Evolutionary conservation across 2,797 vertebrate species (phyloP), one percentile per base, ranked within the genome.

Genomic region (Sebastes melanostomus): DNA sequence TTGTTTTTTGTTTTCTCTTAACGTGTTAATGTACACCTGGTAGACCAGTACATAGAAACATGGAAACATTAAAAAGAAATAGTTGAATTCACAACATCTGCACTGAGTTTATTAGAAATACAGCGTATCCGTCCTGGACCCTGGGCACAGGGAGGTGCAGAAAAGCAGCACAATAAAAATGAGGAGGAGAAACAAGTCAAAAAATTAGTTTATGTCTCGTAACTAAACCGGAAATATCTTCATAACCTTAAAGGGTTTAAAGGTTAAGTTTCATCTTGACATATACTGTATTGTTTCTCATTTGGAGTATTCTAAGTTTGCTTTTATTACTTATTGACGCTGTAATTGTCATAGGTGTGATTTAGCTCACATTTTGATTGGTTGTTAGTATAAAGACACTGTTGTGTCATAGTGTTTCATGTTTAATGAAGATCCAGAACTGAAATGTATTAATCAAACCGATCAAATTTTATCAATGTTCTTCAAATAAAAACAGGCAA

Each of bases 221-320:
- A 70, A 71, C 14, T 70, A 50, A 77, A 56, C 59, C 8, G 6
- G 24, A 75, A 66, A 58, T 36, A n/a, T 52, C 42, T 70, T 72
- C 22, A 54, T 52, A 16, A 36, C 18, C 4, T 14, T 20, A 69
- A 70, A 67, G 61, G 22, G 10, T 66, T 42, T 11, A 13, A 80
- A 56, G 42, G 54, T 42, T 24, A 50, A 7, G 5, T 27, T 62
- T 65, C 1, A 27, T 38, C 3, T 58, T 30, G 16, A 42, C 4
- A 4, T 20, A 75, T 22, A 16, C 69, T 61, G 38, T 18, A 8
- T 62, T 30, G 58, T 52, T 62, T 73, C 16, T 52, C 5, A 52
- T 67, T 46, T 24, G 1, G 18, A 46, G 7, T 30, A 1, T 36
- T 32, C 42, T 59, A 14, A 30, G n/a, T 50, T 50, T n/a, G 14